Evolutionary conservation across 1,140 invertebrate genomes (phyloP), one percentile per base, ranked within the genome.

Genomic region (Matsumurasca onukii): DNA sequence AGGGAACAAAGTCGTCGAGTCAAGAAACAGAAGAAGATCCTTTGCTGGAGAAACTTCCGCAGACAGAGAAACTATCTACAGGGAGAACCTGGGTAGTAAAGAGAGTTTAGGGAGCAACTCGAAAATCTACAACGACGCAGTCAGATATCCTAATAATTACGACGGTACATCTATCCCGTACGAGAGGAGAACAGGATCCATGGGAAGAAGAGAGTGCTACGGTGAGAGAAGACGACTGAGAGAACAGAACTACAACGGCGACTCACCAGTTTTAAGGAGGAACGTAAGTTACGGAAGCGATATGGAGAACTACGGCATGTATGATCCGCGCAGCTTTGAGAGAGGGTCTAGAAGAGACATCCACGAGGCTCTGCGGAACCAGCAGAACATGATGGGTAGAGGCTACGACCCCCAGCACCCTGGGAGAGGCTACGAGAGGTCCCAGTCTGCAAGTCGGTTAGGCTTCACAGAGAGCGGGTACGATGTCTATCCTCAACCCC

Each of bases 251-350:
- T 59, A 59, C 55, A 59, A 5, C 15, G 49, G 49, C 3, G 55
- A 59, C 3, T 59, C 55, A 1, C 55, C 55, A 2, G 25, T 24
- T 3, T n/a, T 59, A 3, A 59, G 55, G 25, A 25, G 55, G 25
- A 59, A 59, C 55, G 55, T 59, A 27, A 59, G 55, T 24, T 59
- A 59, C 55, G 55, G 55, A 59, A 59, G 55, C 24, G 25, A 59
- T 29, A 59, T 59, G 55, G 55, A 59, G 25, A 59, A 59, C 25
- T 59, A 59, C 25, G 55, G 55, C 5, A 29, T 59, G 55, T 59
- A 59, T n/a, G 55, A 59, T 22, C 25, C 25, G 5, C 25, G 55
- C 25, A 27, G 55, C 15, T 59, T 59, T 24, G 55, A 59, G 30
- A 13, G 55, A 25, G 24, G 13, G 24, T 59, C 55, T 2, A 59